Percentiles rank a stretch among this genome's conserved stretches.
phyloP scores from a whole-genome alignment of 2,113 vertebrate genomes.

The Salminus brasiliensis region DNA sequence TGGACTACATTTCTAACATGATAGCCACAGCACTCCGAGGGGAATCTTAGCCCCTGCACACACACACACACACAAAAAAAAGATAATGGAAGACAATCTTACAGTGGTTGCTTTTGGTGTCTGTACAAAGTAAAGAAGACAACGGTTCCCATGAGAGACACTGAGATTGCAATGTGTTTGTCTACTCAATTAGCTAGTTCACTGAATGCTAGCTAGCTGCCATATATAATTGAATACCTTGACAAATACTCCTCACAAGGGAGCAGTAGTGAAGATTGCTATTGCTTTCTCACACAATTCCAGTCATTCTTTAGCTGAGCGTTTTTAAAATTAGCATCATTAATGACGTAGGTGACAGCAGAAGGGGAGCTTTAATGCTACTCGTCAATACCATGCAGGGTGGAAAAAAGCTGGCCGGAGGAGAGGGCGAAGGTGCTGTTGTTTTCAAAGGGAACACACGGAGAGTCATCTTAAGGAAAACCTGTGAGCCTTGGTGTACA shows the following conservation, averaged over 20 bases:
- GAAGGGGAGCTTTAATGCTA: not conserved
- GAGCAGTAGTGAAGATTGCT: not conserved
- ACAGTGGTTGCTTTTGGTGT: not conserved
- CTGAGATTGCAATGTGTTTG: not conserved
- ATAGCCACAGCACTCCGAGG: not conserved
- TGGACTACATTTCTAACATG: constrained; percentile 14
- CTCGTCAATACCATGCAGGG: not conserved
- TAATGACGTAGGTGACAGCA: not conserved
- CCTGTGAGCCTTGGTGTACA: constrained; percentile 2
- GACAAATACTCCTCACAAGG: not conserved
- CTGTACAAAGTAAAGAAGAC: not conserved
- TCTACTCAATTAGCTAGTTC: not conserved
- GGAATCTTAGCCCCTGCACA: not conserved
- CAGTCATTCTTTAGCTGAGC: not conserved
- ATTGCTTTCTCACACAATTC: not conserved
- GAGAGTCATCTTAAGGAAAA: not conserved
- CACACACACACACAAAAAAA: too few relatives aligned
- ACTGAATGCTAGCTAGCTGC: not conserved
- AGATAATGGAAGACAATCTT: not conserved
- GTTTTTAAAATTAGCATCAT: not conserved
- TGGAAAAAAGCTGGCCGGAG: not conserved
- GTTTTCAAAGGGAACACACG: not conserved
- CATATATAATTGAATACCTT: not conserved
- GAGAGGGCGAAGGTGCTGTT: not conserved
- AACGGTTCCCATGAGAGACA: not conserved